Percentiles rank a stretch among this genome's conserved stretches.
Evolutionary conservation across 2,888 invertebrate species (phyloP).

Genomic region (Podotricha telesiphe): DNA sequence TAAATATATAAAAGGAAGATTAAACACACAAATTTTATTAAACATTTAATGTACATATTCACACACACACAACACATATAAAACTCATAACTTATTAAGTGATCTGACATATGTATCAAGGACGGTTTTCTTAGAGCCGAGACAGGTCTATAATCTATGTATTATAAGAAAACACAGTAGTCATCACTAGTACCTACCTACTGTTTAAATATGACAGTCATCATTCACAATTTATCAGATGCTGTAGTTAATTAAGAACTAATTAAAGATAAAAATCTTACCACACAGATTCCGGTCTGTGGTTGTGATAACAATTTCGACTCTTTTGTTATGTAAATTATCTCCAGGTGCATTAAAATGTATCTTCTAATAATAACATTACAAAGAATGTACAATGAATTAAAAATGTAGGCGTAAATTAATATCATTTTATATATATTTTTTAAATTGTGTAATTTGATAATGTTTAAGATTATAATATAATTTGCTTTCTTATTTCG

Average conservation of each 20-base stretch:
- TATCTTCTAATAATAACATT: neutral
- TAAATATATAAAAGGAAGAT: no score
- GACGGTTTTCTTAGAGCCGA: neutral
- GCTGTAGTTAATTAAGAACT: slow-evolving; percentile 43
- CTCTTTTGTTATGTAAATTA: slow-evolving; percentile 27
- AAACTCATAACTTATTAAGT: neutral
- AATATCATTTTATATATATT: neutral
- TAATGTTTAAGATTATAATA: neutral
- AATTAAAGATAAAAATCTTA: slow-evolving; percentile 41
- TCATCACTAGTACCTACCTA: neutral
- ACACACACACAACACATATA: no score
- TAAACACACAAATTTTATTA: no score
- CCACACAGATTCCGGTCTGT: slow-evolving; percentile 32
- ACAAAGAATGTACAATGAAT: neutral
- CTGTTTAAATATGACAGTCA: slow-evolving; percentile 27
- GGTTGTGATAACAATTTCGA: slow-evolving; percentile 23
- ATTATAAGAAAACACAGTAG: slow-evolving; percentile 2
- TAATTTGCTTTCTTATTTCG: neutral
- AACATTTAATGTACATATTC: no score
- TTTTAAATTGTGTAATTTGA: no score
- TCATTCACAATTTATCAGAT: slow-evolving; percentile 41
- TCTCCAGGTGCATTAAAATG: neutral
- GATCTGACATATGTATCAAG: neutral
- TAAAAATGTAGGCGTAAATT: neutral
- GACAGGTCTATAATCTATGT: neutral